These are phyloP conservation scores for Chrysolina americana DNA, from an alignment of 2,888 invertebrate genomes.

Conservation along the genomic window DNA sequence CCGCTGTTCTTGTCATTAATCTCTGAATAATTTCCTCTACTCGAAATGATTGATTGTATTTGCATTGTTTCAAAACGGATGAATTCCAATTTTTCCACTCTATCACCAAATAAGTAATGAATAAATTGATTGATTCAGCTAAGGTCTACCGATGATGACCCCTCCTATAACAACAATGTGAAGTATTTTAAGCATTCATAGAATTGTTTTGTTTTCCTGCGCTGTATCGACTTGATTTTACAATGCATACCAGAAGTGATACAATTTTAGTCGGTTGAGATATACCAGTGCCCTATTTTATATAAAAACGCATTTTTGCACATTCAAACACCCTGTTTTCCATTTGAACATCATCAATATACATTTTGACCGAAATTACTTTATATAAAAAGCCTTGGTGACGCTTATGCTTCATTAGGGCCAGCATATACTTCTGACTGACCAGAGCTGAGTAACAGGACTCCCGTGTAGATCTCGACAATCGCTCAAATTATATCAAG, in stretches of 20 bases:
- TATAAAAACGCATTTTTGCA: too few species aligned
- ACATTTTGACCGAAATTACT: neutral
- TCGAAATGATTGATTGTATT: neutral
- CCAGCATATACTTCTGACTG: constrained; percentile 41
- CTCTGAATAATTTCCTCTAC: neutral
- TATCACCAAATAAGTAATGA: constrained; percentile 1
- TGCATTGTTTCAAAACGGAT: neutral
- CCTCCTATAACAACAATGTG: neutral
- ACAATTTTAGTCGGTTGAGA: too few species aligned
- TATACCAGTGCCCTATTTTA: too few species aligned
- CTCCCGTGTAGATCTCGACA: constrained; percentile 51
- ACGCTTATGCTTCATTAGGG: constrained; percentile 40
- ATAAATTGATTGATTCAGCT: neutral
- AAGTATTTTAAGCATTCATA: neutral
- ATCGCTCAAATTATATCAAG: constrained; percentile 57
- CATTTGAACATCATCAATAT: neutral
- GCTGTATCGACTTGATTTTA: neutral
- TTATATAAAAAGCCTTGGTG: constrained; percentile 8
- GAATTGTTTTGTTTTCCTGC: neutral
- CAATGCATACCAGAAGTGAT: too few species aligned
- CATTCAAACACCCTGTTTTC: neutral
- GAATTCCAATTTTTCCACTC: neutral
- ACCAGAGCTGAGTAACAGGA: constrained; percentile 43
- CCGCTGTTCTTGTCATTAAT: neutral
- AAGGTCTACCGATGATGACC: constrained; percentile 5